Base-by-base conservation (phyloP, 2,113 vertebrate genomes). In the Perognathus longimembris region DNA sequence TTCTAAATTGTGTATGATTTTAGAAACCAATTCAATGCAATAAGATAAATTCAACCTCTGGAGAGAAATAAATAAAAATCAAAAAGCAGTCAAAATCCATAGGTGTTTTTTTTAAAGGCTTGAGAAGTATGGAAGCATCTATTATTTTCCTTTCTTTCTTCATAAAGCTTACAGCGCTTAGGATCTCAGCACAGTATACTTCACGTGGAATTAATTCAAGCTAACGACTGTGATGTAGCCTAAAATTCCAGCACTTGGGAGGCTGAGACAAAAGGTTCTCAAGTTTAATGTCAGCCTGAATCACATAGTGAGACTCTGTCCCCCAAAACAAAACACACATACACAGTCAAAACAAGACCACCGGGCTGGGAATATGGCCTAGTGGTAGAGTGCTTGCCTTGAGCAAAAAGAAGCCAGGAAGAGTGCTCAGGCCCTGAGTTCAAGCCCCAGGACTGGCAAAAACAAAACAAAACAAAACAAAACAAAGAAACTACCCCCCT, bases 21-120 rank as follows among this genome's bases (percentile, higher is more conserved):
- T 8, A 82, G 50, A 76, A 83, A 61, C 10, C 2, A 71, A 89
- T 61, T 82, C 84, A 92, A 82, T 61, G 11, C 69, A 75, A 71
- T 4, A 50, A 78, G 28, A 86, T 67, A 57, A 81, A 77, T 40
- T 91, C 32, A 64, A 66, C 14, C 8, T 63, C 71, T 92, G 34
- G 12, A 91, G 26, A 92, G 20, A 89, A 63, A 92, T 67, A 90
- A 91, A 74, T 83, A 8, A 20, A 91, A 80, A 36, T 75, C 21
- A 88, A 81, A 89, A 61, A 77, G 57, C 17, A 64, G 36, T 75
- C 17, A 64, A 34, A 83, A 40, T 28, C 21, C 87, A 34, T 79
- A 61, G 59, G 59, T 5, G 10, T 73, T 61, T 64, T 21, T 5
- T 77, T 59, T 64, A 17, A 3, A 79, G 42, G 24, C 76, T 10